Evolutionary conservation across 2,113 vertebrate genomes (phyloP).

Genomic region (Ceyx margarethae): DNA sequence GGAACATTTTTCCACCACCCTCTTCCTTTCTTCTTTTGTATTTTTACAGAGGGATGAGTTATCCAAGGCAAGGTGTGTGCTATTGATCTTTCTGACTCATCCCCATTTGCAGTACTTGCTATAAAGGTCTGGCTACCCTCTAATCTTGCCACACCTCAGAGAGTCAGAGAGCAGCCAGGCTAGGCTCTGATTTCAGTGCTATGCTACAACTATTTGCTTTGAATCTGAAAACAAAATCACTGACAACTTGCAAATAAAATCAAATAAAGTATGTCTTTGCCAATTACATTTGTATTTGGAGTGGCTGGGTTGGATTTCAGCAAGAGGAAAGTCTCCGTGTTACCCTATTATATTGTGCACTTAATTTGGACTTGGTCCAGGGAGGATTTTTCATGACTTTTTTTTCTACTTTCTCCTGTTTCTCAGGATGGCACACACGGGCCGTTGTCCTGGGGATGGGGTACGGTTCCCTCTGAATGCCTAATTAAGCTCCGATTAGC

Average conservation of each 20-base stretch:
- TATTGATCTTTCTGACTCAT: not conserved
- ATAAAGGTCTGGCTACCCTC: not conserved
- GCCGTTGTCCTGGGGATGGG: slow-evolving; percentile 4
- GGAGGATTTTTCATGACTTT: slow-evolving; percentile 21
- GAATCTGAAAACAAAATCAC: not conserved
- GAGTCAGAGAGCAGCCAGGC: not conserved
- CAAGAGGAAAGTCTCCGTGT: not conserved
- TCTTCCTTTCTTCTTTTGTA: not conserved
- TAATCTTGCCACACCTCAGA: slow-evolving; percentile 22
- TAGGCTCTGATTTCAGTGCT: not conserved
- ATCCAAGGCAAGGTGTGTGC: not conserved
- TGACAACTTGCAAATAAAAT: not conserved
- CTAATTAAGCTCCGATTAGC: slow-evolving; percentile 58
- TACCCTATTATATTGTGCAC: not conserved
- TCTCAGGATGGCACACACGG: slow-evolving; percentile 13
- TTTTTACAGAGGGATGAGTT: not conserved
- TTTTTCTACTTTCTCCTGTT: not conserved
- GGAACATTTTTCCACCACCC: not conserved
- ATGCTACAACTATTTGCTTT: not conserved
- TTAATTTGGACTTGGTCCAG: not conserved
- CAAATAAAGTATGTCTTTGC: not conserved
- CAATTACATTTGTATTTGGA: not conserved
- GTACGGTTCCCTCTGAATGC: slow-evolving; percentile 30
- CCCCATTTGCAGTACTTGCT: not conserved
- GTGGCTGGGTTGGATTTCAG: not conserved